A percentile compares a stretch with the other conserved stretches of the same genome.
phyloP scores from a whole-genome alignment of 2,797 vertebrate species.

The Pseudochromis fuscus region DNA sequence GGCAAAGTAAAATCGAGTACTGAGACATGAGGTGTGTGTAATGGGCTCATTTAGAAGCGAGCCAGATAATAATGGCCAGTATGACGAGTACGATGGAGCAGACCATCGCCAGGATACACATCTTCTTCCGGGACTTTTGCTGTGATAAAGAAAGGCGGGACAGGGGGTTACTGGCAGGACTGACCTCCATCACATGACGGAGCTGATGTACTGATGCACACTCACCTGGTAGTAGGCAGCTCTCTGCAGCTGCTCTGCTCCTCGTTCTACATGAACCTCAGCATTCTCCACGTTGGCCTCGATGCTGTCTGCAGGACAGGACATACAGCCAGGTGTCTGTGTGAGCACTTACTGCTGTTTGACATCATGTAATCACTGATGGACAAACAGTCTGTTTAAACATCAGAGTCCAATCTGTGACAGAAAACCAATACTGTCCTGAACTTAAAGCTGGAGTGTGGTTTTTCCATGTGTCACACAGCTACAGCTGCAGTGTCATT shows the following conservation, averaged over 20 bases:
- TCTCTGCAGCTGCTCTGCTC: constrained; percentile 92
- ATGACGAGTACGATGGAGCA: constrained; percentile 83
- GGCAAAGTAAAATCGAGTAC: constrained; percentile 55
- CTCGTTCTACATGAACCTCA: constrained; percentile 95
- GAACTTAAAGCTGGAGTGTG: too few relatives aligned
- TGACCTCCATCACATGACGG: not conserved
- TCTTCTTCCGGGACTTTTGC: constrained; percentile 99
- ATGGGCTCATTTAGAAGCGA: constrained; percentile 71
- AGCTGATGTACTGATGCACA: not conserved
- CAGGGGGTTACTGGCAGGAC: not conserved
- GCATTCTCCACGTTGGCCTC: constrained; percentile 97
- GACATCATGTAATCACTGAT: too few relatives aligned
- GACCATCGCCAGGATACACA: constrained; percentile 91
- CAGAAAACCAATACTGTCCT: too few relatives aligned
- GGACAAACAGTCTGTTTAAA: too few relatives aligned
- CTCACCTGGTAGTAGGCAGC: constrained; percentile 93
- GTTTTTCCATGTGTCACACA: too few relatives aligned
- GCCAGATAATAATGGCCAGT: constrained; percentile 88
- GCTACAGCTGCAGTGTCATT: too few relatives aligned
- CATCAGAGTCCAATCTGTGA: too few relatives aligned
- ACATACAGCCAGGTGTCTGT: not conserved
- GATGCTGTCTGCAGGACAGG: constrained; percentile 90
- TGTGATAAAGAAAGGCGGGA: constrained; percentile 70
- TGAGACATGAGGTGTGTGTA: constrained; percentile 6
- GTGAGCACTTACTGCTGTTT: too few relatives aligned